Base-by-base conservation (phyloP, 2,888 invertebrate species). In the Pantelozetes paolii region DNA sequence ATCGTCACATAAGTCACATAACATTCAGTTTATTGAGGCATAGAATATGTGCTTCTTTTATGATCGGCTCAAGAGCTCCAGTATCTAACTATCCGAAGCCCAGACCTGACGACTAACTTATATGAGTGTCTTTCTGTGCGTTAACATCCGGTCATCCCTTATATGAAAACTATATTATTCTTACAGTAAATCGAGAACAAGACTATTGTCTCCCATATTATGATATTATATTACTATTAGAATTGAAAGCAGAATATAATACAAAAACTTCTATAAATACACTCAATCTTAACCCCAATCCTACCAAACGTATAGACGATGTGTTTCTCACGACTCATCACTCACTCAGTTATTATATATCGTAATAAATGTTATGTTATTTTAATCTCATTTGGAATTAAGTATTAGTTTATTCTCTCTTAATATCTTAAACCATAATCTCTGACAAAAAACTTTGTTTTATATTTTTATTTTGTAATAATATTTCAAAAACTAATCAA, bases 1-100 rank as follows among this genome's bases (percentile, higher is more conserved):
- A 36, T 45, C 62, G 62, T 64, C 62, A 64, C 62, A 64, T 64
- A 64, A 64, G 42, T 69, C 69, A 69, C 69, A 69, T 69, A 69
- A 20, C 23, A 40, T 69, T 69, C 69, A 69, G 69, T 69, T 69
- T 69, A 69, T 69, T 69, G 69, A 69, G 28, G 69, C 69, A 69
- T 69, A 69, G 42, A 69, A 69, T 69, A 69, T 69, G 69, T 45
- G 69, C 45, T 13, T 69, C 26, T 69, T 69, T 69, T 69, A 69
- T 69, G 69, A 69, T 69, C 69, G 69, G 42, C 40, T 45, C 42
- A 69, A 36, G n/a, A 67, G 36, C 40, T 23, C 23, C n/a, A 26
- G 36, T 45, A 26, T 23, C 9, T 42, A 5, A 15, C 32, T 59
- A 6, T 28, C 59, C n/a, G n/a, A n/a, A n/a, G n/a, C 30, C 23